phyloP scores from a whole-genome alignment of 2,797 vertebrate species.

The Neostethus bicornis region DNA sequence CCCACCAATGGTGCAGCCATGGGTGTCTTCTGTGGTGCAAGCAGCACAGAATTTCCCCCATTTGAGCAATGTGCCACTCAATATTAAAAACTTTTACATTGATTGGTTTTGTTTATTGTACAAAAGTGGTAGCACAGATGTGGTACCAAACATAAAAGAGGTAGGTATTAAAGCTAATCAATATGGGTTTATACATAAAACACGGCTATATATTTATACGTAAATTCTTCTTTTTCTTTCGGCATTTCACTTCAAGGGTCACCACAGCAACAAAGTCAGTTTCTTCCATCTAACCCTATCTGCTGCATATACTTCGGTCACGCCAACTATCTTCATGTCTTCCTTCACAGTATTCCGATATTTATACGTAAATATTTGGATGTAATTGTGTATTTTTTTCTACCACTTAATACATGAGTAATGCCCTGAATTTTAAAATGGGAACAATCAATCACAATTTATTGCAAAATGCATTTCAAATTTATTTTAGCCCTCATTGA shows the following conservation, averaged over 20 bases:
- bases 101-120: neutral
- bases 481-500: slow-evolving; percentile 27
- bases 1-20: too few relatives aligned
- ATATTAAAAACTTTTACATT: neutral
- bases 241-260: too few relatives aligned
- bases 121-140: slow-evolving; percentile 7
- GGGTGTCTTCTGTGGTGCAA: too few relatives aligned
- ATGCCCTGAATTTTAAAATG: slow-evolving; percentile 22
- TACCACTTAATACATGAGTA: slow-evolving; percentile 27
- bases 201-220: too few relatives aligned
- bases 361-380: slow-evolving; percentile 20
- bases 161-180: slow-evolving; percentile 19
- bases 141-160: slow-evolving; percentile 4
- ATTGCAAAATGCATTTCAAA: slow-evolving; percentile 50
- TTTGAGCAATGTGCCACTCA: neutral
- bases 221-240: too few relatives aligned
- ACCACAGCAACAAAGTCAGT: too few relatives aligned
- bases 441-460: slow-evolving; percentile 40
- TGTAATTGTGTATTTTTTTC: slow-evolving; percentile 26
- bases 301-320: too few relatives aligned
- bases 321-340: too few relatives aligned
- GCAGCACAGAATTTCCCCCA: too few relatives aligned
- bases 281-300: too few relatives aligned
- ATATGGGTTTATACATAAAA: neutral
- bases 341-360: too few relatives aligned